Evolutionary conservation across 2,888 invertebrate species (phyloP), one percentile per base, ranked within the genome.

Genomic region (Terebella lapidaria): DNA sequence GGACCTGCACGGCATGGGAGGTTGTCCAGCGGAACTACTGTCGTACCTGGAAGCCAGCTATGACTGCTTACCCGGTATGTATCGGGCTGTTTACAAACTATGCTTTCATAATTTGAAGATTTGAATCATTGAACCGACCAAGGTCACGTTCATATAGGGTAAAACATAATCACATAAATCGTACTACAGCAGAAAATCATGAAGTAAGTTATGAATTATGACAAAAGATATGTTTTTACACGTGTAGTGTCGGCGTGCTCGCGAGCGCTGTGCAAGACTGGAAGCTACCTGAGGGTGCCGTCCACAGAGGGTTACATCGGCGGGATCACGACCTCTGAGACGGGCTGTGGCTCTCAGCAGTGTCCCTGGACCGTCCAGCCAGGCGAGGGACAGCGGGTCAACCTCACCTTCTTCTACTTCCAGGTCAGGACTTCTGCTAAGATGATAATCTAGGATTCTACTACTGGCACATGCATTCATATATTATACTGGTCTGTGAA

Each of bases 11-110:
- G 52, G 27, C 24, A 24, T 20, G 26, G 10, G 4, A 4, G 35
- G 49, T 30, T 63, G 63, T 27, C 57, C 60, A 20, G 28, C 22
- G 5, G 60, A 63, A 24, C 55, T 63, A 28, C 30, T 63, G 47
- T 27, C 57, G 30, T 63, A 58, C 53, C 47, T 63, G 25, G 55
- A 58, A 27, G 60, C 60, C n/a, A 58, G 55, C 52, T 63, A 60
- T 46, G 51, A 54, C 28, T 63, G 63, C 46, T 42, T 63, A 20
- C 5, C 47, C 54, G 60, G 63, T 63, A 27, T 26, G 57, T 24
- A 26, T 5, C 42, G 42, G 10, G 42, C n/a, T n/a, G 42, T 35
- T 35, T n/a, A 35, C n/a, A 35, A 35, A 35, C 42, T n/a, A 35
- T n/a, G 42, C 10, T 35, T n/a, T 35, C 42, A n/a, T n/a, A 15